These are phyloP conservation scores for Dipus sagitta DNA, from an alignment of 2,797 vertebrate species.

Conservation along the genomic window DNA sequence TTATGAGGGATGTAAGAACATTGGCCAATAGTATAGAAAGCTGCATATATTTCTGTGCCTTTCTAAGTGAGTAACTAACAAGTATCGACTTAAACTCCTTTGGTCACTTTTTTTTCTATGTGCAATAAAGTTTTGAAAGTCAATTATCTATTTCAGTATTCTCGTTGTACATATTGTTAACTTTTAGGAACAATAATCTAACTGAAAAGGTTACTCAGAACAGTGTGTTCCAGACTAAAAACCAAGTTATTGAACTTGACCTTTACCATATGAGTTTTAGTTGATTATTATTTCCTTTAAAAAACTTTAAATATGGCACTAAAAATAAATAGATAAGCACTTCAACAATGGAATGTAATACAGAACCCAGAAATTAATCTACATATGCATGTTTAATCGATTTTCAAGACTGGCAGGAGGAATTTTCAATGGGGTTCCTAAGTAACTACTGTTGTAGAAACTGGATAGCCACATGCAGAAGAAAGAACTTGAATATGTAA, in stretches of 20 bases:
- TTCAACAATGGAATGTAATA: neutral
- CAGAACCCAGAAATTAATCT: neutral
- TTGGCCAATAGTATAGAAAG: neutral
- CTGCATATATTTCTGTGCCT: neutral
- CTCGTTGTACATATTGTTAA: neutral
- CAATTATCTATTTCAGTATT: neutral
- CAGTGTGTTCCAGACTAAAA: neutral
- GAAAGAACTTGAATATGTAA: neutral
- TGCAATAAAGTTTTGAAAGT: constrained; percentile 1
- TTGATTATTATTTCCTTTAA: neutral
- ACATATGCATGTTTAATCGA: neutral
- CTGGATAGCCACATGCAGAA: neutral
- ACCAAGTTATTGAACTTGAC: neutral
- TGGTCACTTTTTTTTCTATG: neutral
- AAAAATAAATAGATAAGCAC: neutral
- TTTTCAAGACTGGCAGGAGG: neutral
- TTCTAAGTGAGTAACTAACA: neutral
- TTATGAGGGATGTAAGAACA: neutral
- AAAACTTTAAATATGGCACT: neutral
- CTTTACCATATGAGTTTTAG: neutral
- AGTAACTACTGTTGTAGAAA: neutral
- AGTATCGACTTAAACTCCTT: neutral
- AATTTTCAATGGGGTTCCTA: neutral
- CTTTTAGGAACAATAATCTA: neutral
- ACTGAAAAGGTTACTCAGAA: neutral